Percentiles rank a stretch among this genome's conserved stretches.
These are phyloP conservation scores for Notolepis coatsorum DNA, from an alignment of 2,797 vertebrate genomes.

Conservation along the genomic window DNA sequence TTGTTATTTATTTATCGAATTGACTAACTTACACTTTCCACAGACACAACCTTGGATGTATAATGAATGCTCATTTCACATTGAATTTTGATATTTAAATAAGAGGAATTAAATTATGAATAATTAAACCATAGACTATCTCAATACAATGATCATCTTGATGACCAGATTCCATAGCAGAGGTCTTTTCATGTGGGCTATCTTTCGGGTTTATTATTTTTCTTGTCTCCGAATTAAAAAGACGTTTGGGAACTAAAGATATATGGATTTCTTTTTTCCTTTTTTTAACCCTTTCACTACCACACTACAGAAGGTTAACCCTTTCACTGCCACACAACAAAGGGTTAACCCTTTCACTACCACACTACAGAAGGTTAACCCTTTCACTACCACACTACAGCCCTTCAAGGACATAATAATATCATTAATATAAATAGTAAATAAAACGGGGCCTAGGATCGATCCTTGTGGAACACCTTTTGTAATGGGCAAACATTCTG, in stretches of 20 bases:
- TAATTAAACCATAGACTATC: neutral
- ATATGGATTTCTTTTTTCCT: neutral
- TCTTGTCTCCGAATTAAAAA: slow-evolving; percentile 8
- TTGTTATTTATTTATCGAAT: slow-evolving; percentile 67
- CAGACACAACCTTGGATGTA: slow-evolving; percentile 60
- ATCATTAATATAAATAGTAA: too few relatives aligned
- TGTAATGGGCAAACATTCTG: too few relatives aligned
- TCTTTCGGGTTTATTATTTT: slow-evolving; percentile 5
- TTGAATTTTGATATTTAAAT: slow-evolving; percentile 32
- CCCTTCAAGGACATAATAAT: too few relatives aligned
- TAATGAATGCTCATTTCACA: slow-evolving; percentile 12
- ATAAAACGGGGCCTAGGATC: too few relatives aligned
- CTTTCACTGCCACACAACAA: too few relatives aligned
- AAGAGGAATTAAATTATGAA: neutral
- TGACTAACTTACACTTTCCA: slow-evolving; percentile 67
- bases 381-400: too few relatives aligned
- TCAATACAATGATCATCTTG: neutral
- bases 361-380: too few relatives aligned
- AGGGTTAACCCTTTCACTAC: too few relatives aligned
- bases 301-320: too few relatives aligned
- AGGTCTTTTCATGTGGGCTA: neutral
- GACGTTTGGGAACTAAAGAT: slow-evolving; percentile 5
- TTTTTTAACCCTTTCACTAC: slow-evolving; percentile 23
- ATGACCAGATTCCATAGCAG: neutral
- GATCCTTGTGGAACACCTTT: too few relatives aligned